These are phyloP conservation scores for Isaurus tuberculatus DNA, from an alignment of 92 coral and sea anemone species.

Conservation along the genomic window DNA sequence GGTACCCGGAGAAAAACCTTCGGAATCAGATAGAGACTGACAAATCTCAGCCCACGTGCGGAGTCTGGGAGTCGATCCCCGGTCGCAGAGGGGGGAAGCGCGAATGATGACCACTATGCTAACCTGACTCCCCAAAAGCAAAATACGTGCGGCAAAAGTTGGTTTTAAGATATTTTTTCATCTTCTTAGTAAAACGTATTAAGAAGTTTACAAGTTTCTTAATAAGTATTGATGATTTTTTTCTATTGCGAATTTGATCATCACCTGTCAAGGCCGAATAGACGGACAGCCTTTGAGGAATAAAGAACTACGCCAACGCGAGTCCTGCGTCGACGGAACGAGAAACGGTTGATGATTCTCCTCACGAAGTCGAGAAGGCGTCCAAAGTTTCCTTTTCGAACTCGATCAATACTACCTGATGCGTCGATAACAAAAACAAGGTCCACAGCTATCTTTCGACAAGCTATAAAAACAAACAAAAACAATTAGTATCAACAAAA, in stretches of 20 bases:
- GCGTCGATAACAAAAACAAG: constrained; percentile 21
- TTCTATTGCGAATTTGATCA: not conserved
- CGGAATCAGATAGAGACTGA: no score
- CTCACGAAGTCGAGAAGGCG: constrained; percentile 59
- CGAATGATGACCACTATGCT: no score
- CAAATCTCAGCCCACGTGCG: no score
- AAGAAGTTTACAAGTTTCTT: not conserved
- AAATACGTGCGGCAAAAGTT: no score
- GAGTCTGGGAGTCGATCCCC: no score
- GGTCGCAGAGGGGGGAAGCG: no score
- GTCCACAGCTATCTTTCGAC: constrained; percentile 27
- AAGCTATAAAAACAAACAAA: not conserved
- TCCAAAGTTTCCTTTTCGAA: constrained; percentile 22
- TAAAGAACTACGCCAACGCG: constrained; percentile 75
- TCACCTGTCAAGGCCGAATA: constrained; percentile 50
- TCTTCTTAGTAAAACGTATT: no score
- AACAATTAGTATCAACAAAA: no score
- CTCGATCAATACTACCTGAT: constrained; percentile 15
- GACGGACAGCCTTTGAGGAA: constrained; percentile 47
- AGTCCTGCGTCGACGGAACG: constrained; percentile 62
- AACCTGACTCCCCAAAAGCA: no score
- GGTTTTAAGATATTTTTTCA: no score
- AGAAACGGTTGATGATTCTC: constrained; percentile 67
- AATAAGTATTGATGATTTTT: not conserved
- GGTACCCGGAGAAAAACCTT: no score